Conservation (phyloP, 2,113 vertebrate species). For the crab-eating macaque (Macaca fascicularis) region DNA sequence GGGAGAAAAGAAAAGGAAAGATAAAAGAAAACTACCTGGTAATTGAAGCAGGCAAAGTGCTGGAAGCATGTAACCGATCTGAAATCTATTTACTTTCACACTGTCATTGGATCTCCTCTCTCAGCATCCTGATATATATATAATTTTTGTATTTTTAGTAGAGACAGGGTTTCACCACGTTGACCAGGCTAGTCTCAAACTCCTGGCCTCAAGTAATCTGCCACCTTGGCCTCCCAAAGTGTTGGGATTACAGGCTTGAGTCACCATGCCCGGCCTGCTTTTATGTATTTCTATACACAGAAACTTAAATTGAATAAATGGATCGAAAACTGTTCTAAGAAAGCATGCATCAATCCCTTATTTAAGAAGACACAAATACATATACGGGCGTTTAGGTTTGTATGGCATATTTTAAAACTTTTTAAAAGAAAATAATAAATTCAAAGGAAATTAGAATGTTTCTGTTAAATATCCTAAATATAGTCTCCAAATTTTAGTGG, state of each 20-base stretch:
- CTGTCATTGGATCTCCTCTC: background rate
- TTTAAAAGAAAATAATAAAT: constrained; percentile 13
- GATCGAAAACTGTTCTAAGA: background rate
- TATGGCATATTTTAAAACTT: background rate
- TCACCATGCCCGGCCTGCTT: background rate
- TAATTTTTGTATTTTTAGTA: background rate
- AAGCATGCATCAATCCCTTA: background rate
- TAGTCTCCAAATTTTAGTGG: background rate
- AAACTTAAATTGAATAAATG: background rate
- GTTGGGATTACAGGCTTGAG: background rate
- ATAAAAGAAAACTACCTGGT: background rate
- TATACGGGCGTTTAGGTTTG: background rate
- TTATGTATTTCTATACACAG: background rate
- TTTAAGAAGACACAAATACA: background rate
- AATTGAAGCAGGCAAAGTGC: background rate
- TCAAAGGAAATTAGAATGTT: background rate
- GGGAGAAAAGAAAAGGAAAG: background rate
- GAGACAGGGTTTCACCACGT: background rate
- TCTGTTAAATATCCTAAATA: background rate
- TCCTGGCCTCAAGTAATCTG: background rate
- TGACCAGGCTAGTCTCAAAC: background rate
- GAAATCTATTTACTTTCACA: background rate
- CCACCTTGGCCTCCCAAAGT: background rate
- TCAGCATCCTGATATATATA: background rate
- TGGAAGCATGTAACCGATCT: background rate